Evolutionary conservation across 1,140 invertebrate genomes (phyloP).

Genomic region (Drosophila insularis): DNA sequence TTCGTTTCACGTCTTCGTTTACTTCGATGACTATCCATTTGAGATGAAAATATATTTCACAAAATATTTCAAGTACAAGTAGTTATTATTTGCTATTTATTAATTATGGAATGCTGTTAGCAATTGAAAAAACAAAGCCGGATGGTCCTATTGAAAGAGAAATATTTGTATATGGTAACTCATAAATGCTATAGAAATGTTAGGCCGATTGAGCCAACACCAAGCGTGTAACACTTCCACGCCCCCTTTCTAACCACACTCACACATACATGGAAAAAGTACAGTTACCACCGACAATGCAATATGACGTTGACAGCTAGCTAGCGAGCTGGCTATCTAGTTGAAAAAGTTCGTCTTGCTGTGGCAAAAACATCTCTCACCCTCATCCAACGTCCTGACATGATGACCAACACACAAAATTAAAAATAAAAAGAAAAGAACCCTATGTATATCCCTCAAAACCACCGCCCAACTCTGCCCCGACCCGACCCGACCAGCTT

Average conservation of each 20-base stretch:
- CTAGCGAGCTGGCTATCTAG: background rate
- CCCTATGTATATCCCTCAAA: too few species aligned
- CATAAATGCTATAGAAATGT: too few species aligned
- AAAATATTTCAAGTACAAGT: too few species aligned
- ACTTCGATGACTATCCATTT: too few species aligned
- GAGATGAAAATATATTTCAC: too few species aligned
- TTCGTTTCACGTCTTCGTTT: too few species aligned
- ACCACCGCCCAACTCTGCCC: too few species aligned
- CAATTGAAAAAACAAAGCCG: too few species aligned
- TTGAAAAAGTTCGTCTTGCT: background rate
- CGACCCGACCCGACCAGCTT: background rate
- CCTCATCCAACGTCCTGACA: slow-evolving; percentile 3
- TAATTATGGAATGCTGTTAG: too few species aligned
- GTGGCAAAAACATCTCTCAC: background rate
- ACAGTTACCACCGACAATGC: background rate
- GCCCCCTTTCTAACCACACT: background rate
- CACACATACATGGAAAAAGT: background rate
- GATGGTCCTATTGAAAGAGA: too few species aligned
- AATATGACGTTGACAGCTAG: background rate
- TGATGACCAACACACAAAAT: slow-evolving; percentile 5
- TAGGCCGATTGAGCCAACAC: background rate
- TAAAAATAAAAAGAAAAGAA: slow-evolving; percentile 1
- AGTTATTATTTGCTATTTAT: too few species aligned
- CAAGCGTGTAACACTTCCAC: background rate
- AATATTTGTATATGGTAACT: too few species aligned